Conservation (phyloP, 2,113 vertebrate species). For the Melanerpes formicivorus region DNA sequence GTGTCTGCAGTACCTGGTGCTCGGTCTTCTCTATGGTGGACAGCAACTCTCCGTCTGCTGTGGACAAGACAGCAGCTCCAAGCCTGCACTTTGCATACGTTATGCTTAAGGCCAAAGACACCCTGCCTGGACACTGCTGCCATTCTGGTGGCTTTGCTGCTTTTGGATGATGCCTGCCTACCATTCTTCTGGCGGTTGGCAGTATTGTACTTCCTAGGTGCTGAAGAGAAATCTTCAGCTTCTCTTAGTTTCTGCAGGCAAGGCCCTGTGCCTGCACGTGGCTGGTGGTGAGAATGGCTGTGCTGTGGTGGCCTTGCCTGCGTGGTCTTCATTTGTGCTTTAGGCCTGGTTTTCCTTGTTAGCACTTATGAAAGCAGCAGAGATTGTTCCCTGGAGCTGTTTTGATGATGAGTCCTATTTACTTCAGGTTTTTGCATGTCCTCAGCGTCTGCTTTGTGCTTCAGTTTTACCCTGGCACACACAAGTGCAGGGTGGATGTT, state of each 20-base stretch:
- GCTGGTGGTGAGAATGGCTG: fast-evolving
- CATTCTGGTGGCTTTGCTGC: not conserved
- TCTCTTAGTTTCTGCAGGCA: not conserved
- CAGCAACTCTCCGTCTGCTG: not conserved
- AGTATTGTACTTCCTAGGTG: not conserved
- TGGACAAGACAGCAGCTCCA: not conserved
- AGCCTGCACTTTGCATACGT: not conserved
- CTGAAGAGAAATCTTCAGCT: not conserved
- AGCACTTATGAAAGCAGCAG: not conserved
- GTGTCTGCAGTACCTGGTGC: not conserved
- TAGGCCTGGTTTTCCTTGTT: not conserved
- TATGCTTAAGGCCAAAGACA: fast-evolving
- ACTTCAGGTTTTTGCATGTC: not conserved
- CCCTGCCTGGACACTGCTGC: fast-evolving
- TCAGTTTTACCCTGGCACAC: not conserved
- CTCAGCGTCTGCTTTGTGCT: not conserved
- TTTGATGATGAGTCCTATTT: not conserved
- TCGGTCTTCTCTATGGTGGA: fast-evolving
- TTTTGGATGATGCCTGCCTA: fast-evolving
- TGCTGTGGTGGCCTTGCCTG: fast-evolving
- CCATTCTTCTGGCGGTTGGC: not conserved
- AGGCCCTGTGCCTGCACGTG: not conserved
- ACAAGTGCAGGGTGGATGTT: not conserved
- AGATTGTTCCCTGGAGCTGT: not conserved
- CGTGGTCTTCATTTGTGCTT: not conserved